phyloP scores from a whole-genome alignment of 2,888 invertebrate genomes.

The Apodemia zela region DNA sequence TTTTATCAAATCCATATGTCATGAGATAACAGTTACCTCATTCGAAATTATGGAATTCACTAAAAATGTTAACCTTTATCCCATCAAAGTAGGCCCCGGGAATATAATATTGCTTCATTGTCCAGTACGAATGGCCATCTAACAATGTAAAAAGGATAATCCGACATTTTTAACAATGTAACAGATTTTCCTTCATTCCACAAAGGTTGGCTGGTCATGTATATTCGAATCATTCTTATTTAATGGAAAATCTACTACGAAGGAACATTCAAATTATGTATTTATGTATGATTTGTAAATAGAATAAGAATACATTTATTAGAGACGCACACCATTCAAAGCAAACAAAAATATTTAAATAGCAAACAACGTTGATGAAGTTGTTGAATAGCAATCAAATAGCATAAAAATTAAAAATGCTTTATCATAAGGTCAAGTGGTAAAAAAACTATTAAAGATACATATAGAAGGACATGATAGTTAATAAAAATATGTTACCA shows the following conservation, averaged over 20 bases:
- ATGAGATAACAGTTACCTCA: neutral
- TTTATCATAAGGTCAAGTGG: too few relatives aligned
- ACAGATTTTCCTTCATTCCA: neutral
- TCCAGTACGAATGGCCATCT: conserved; percentile 2
- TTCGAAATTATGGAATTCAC: neutral
- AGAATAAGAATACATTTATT: too few relatives aligned
- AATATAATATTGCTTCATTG: conserved; percentile 10
- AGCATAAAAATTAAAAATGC: too few relatives aligned
- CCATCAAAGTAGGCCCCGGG: neutral
- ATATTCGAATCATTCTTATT: conserved; percentile 17
- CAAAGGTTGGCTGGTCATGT: neutral
- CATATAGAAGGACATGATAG: too few relatives aligned
- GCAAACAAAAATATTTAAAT: too few relatives aligned
- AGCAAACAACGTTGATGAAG: too few relatives aligned
- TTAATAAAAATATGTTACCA: too few relatives aligned
- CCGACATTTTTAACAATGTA: conserved; percentile 5
- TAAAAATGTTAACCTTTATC: neutral
- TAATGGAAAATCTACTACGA: neutral
- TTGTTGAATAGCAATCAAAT: too few relatives aligned
- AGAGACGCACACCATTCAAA: too few relatives aligned
- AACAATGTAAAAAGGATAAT: conserved; percentile 14
- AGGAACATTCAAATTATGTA: neutral
- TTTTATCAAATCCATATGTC: neutral
- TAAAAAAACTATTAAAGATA: too few relatives aligned
- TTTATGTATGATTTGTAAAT: too few relatives aligned